Base-by-base conservation (phyloP, 2,797 vertebrate species). In the Vespertilio murinus region DNA sequence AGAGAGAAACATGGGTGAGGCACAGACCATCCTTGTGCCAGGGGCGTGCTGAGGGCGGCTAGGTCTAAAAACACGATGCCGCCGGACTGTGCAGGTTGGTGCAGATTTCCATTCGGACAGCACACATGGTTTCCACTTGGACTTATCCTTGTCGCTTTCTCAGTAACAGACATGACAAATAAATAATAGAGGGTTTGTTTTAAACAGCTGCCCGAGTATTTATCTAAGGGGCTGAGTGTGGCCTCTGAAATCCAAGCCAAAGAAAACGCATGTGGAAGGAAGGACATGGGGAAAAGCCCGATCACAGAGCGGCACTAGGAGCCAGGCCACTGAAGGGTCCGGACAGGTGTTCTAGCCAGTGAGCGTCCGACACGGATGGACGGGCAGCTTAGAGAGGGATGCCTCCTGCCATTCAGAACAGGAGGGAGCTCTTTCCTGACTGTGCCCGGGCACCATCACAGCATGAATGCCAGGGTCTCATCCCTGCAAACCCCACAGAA, bases 131-230 rank as follows among this genome's bases (percentile, higher is more conserved):
- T 97, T 88, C 52, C 14, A 47, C 38, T 94, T 84, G 69, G n/a
- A 86, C 81, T 92, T 89, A 85, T 61, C 88, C 94, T 95, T 91
- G 47, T 56, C 96, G 87, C 5, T 95, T 85, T 94, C 88, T 97
- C 96, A 96, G 94, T 87, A 97, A 97, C 49, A 94, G 23, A 91
- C 86, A 59, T 88, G 77, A 92, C 95, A 81, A 96, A 96, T 91
- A 96, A 97, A 93, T 89, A 94, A 78, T 75, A 77, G 40, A 74
- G 23, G 13, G 80, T 35, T 97, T 91, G 75, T 87, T 96, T 96
- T 94, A 93, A 97, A 96, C 30, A 90, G 80, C 42, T 77, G 90
- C 61, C 70, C 92, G 83, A 92, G 89, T 85, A 74, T 83, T 94
- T 93, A 73, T 7, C 18, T 61, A 52, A 17, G 14, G 79, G 13